A percentile compares a stretch with the other conserved stretches of the same genome.
Conservation (phyloP, 2,797 vertebrate species). For the Apogon talboti region DNA sequence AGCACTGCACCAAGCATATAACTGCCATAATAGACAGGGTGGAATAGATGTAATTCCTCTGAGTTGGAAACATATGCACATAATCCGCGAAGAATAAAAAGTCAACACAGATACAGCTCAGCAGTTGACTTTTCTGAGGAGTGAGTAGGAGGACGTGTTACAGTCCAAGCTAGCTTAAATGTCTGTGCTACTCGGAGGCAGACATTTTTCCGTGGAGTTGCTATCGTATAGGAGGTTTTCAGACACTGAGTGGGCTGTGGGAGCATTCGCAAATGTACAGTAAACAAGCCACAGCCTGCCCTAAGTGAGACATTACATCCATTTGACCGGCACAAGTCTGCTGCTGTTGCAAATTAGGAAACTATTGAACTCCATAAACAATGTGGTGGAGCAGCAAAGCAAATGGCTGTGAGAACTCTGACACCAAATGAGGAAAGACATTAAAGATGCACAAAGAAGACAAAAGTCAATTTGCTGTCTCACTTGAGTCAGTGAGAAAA, state of each 20-base stretch:
- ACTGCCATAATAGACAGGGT: no score
- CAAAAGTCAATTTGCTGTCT: neutral
- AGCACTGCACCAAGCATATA: neutral
- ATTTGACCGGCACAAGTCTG: slow-evolving; percentile 46
- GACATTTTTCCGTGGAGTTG: slow-evolving; percentile 23
- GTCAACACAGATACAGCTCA: slow-evolving; percentile 40
- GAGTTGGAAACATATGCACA: slow-evolving; percentile 37
- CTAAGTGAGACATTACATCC: slow-evolving; percentile 53
- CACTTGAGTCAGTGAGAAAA: slow-evolving; percentile 19
- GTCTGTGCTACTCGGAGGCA: slow-evolving; percentile 50
- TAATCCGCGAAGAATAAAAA: slow-evolving; percentile 32
- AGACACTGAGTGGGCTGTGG: slow-evolving; percentile 64
- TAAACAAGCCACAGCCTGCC: slow-evolving; percentile 55
- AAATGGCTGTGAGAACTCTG: slow-evolving; percentile 16
- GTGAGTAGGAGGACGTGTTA: slow-evolving; percentile 64
- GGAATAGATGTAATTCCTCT: slow-evolving; percentile 7
- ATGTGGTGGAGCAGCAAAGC: slow-evolving; percentile 18
- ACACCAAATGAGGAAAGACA: slow-evolving; percentile 5
- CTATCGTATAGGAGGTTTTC: slow-evolving; percentile 39
- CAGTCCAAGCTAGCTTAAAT: slow-evolving; percentile 58
- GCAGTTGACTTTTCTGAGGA: slow-evolving; percentile 52
- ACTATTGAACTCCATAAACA: slow-evolving; percentile 50
- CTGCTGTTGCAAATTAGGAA: slow-evolving; percentile 43
- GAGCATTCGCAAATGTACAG: slow-evolving; percentile 41
- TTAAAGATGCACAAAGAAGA: slow-evolving; percentile 12